Percentiles rank a stretch among this genome's conserved stretches.
phyloP scores from a whole-genome alignment of 1,140 invertebrate species.

The Cydia strobilella region DNA sequence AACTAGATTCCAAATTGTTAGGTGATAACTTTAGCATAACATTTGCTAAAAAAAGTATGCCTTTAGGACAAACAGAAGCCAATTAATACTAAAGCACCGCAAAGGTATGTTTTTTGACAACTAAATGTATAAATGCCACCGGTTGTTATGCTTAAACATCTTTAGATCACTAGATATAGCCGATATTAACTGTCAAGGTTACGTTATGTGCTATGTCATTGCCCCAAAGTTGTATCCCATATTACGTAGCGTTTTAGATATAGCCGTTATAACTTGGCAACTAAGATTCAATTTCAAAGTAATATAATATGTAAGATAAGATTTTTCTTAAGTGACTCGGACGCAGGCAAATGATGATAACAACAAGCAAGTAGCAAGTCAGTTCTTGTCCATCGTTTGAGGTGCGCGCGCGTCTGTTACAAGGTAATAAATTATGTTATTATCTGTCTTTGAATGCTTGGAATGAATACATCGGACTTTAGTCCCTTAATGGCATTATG shows the following conservation, averaged over 20 bases:
- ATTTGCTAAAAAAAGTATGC: no score
- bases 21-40: no score
- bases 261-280: not conserved
- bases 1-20: no score
- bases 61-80: no score
- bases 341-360: not conserved
- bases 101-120: not conserved
- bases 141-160: not conserved
- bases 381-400: not conserved
- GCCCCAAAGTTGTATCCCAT: slow-evolving; percentile 1
- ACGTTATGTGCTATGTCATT: not conserved
- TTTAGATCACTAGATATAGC: not conserved
- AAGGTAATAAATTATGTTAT: not conserved
- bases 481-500: not conserved
- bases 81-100: no score
- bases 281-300: not conserved
- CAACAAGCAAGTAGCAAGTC: not conserved
- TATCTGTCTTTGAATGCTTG: not conserved
- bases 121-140: not conserved
- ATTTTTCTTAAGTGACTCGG: not conserved
- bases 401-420: not conserved
- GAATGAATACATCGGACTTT: not conserved
- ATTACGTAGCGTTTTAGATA: not conserved
- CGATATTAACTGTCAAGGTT: not conserved
- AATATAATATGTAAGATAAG: not conserved